Evolutionary conservation across 2,797 vertebrate species (phyloP).

Genomic region (Leucoraja ocellata): DNA sequence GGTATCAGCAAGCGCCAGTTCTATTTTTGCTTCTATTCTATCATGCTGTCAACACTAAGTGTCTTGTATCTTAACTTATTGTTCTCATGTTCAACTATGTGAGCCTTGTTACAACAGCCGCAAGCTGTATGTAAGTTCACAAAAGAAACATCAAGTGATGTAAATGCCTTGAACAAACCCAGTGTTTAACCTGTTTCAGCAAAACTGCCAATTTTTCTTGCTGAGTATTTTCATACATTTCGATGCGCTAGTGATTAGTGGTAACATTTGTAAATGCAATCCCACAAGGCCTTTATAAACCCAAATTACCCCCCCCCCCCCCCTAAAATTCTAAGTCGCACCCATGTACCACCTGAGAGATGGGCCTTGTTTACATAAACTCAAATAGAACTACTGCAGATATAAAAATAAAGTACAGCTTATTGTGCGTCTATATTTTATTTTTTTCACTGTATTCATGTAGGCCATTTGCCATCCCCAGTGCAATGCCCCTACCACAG

Average conservation of each 20-base stretch:
- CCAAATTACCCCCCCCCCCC: not conserved
- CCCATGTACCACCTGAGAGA: not conserved
- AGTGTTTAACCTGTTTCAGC: not conserved
- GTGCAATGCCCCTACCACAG: not conserved
- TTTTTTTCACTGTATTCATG: not conserved
- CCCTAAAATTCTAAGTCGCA: not conserved
- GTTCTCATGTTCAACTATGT: not conserved
- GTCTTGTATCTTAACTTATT: constrained; percentile 6
- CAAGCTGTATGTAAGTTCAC: not conserved
- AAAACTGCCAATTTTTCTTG: not conserved
- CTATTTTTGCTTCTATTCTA: not conserved
- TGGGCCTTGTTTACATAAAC: not conserved
- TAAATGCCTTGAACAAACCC: not conserved
- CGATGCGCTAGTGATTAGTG: too few species aligned
- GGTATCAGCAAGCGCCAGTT: not conserved
- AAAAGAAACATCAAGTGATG: not conserved
- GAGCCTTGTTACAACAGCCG: not conserved
- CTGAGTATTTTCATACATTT: not conserved
- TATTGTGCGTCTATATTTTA: not conserved
- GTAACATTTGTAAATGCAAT: not conserved
- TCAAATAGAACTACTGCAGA: not conserved
- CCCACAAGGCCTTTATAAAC: too few species aligned
- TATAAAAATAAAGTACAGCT: not conserved
- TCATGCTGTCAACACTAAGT: not conserved
- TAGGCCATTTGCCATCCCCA: not conserved